phyloP scores from a whole-genome alignment of 37 sponge, comb jelly and placozoan species.

The Oopsacas minuta region DNA sequence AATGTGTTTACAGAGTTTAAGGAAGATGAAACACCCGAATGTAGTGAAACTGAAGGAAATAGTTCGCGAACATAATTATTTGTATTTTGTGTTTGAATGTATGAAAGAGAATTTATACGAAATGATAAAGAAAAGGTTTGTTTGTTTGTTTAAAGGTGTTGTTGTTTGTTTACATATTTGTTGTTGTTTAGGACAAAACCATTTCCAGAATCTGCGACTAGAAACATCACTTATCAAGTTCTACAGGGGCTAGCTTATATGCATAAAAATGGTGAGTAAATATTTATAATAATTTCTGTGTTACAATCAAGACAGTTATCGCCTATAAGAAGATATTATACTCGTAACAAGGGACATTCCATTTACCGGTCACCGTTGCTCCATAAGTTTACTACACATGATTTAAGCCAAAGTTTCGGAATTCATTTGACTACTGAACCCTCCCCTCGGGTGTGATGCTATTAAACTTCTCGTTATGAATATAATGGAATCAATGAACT shows the following conservation, averaged over 20 bases:
- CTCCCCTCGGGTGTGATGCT: too few species aligned
- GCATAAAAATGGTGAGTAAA: conserved; percentile 74
- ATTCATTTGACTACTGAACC: too few species aligned
- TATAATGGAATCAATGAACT: too few species aligned
- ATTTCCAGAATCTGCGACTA: conserved; percentile 66
- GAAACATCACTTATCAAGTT: conserved; percentile 84
- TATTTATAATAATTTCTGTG: too few species aligned
- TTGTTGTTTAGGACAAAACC: conserved; percentile 36
- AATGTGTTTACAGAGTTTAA: conserved; percentile 54
- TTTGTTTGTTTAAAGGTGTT: not conserved
- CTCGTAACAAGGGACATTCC: too few species aligned
- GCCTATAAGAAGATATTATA: too few species aligned
- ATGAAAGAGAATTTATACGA: conserved; percentile 90
- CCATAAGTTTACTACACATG: too few species aligned
- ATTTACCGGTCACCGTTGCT: too few species aligned
- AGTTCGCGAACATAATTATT: conserved; percentile 70
- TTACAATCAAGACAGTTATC: too few species aligned
- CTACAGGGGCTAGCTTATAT: conserved; percentile 80
- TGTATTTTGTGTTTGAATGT: conserved; percentile 93
- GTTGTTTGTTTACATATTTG: not conserved
- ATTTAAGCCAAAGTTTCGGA: too few species aligned
- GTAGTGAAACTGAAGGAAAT: conserved; percentile 77
- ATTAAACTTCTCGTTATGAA: too few species aligned
- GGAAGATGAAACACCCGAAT: conserved; percentile 83
- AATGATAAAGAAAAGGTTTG: conserved; percentile 71